Evolutionary conservation across 2,888 invertebrate species (phyloP).

Genomic region (Orthosia gothica): DNA sequence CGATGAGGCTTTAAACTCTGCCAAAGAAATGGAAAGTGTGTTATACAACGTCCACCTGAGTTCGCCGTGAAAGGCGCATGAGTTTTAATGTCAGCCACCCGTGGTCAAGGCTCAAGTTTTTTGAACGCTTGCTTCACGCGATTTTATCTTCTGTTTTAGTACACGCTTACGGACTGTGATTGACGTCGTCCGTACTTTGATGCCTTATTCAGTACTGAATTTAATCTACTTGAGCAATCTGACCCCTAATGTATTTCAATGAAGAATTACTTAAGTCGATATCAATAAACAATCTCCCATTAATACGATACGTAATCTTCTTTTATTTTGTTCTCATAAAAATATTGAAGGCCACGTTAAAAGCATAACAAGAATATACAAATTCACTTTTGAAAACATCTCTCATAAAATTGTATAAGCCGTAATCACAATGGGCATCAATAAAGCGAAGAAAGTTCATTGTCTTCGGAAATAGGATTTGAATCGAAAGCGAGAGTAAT

Average conservation of each 20-base stretch:
- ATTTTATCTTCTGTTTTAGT: constrained; percentile 78
- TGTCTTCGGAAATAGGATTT: constrained; percentile 80
- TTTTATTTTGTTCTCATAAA: constrained; percentile 35
- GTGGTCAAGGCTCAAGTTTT: constrained; percentile 90
- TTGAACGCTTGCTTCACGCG: constrained; percentile 84
- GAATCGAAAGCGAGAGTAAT: constrained; percentile 88
- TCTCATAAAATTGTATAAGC: constrained; percentile 59
- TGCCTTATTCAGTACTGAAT: constrained; percentile 38
- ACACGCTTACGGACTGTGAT: constrained; percentile 71
- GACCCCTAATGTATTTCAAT: constrained; percentile 41
- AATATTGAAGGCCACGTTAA: constrained; percentile 7
- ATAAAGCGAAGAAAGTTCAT: constrained; percentile 79
- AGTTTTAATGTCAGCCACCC: constrained; percentile 87
- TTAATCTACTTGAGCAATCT: constrained; percentile 42
- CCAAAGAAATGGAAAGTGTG: constrained; percentile 90
- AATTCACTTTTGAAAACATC: constrained; percentile 26
- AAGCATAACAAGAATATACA: constrained; percentile 6
- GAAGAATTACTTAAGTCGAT: constrained; percentile 18
- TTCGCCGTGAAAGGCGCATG: constrained; percentile 88
- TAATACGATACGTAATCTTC: constrained; percentile 26
- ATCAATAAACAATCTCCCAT: constrained; percentile 25
- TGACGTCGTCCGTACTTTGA: constrained; percentile 65
- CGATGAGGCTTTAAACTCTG: constrained; percentile 70
- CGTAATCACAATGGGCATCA: constrained; percentile 65
- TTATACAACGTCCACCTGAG: constrained; percentile 90